Evolutionary conservation across 2,797 vertebrate species (phyloP), one percentile per base, ranked within the genome.

Genomic region (Sebastiscus tertius): DNA sequence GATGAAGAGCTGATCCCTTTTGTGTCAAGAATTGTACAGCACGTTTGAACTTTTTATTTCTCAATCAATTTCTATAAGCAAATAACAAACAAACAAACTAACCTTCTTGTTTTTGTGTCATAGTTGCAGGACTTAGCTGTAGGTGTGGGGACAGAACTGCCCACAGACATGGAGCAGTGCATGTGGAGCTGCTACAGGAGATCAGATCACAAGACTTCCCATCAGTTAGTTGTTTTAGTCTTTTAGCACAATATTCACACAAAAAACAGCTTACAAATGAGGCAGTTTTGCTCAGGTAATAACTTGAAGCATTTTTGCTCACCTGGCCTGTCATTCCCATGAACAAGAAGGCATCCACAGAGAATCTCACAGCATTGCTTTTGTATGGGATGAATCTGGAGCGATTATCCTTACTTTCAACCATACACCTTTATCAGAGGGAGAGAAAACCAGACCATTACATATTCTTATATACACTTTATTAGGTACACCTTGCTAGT

Each of bases 111-210:
- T 24, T 81, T 22, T 2, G 76, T 64, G 83, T 95, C 79, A 20
- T 94, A 96, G 83, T 88, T 95, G 89, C 95, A 96, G 81, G 92
- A 92, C 80, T 96, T 96, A 0, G 92, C 80, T 11, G 74, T 93
- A 0, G 85, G 29, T 4, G 93, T 92, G 20, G 94, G 87, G 5
- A 42, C 34, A 10, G 73, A 36, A 11, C 77, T 64, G 26, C 82
- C 26, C 18, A 90, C 80, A 2, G 89, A 93, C 89, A 95, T 92
- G 78, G 84, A 82, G 86, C 95, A 96, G 90, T 96, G 95, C 91
- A 96, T 94, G 93, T 92, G 94, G 27, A 96, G 88, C 75, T 90
- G 83, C 93, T 93, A 36, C 34, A 62, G 9, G 63, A 39, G n/a
- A 83, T 34, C 26, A 59, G 12, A 54, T 12, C 13, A 56, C 8